phyloP scores from a whole-genome alignment of 1,140 invertebrate genomes.

The Maniola jurtina region DNA sequence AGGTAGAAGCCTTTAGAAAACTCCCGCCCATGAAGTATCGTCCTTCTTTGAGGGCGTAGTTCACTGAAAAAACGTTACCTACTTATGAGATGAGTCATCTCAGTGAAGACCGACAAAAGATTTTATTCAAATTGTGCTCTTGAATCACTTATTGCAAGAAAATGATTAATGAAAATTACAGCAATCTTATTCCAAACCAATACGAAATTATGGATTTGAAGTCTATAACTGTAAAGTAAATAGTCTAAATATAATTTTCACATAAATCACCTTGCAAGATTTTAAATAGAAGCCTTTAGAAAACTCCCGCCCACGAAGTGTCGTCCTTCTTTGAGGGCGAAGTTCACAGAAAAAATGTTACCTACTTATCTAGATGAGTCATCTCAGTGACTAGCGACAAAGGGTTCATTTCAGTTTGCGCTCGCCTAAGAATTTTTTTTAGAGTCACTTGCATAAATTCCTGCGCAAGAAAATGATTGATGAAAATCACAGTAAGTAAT shows the following conservation, averaged over 20 bases:
- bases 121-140: constrained; percentile 1
- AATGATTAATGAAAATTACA: no score
- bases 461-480: no score
- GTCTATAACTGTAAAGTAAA: no score
- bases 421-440: neutral
- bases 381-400: neutral
- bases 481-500: no score
- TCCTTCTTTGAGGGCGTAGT: neutral
- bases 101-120: neutral
- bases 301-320: neutral
- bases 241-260: no score
- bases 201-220: no score
- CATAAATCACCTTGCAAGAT: neutral
- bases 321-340: neutral
- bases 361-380: constrained; percentile 15
- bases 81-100: constrained; percentile 14
- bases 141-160: neutral
- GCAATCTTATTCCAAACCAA: no score
- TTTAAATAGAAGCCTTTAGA: neutral
- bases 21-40: neutral
- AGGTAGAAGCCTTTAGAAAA: constrained; percentile 1
- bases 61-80: constrained; percentile 11
- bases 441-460: neutral
- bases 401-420: constrained; percentile 6
- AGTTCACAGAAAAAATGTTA: constrained; percentile 9